Percentiles rank a stretch among this genome's conserved stretches.
phyloP scores from a whole-genome alignment of 2,888 invertebrate genomes.

The Parascotia fuliginaria region DNA sequence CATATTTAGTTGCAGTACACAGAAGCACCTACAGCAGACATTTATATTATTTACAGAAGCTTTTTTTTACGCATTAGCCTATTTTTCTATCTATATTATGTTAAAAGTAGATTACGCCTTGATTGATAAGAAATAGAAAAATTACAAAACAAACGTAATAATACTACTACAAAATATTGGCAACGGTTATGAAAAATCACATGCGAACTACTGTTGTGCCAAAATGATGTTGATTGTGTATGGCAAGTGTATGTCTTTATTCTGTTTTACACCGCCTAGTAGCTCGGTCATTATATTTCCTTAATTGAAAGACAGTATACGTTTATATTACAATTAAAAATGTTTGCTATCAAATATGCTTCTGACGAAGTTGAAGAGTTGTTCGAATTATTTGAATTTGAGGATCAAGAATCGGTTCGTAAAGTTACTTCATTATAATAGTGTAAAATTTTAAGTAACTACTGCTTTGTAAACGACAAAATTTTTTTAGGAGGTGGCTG shows the following conservation, averaged over 20 bases:
- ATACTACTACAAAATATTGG: constrained; percentile 41
- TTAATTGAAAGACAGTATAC: constrained; percentile 13
- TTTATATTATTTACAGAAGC: too few relatives aligned
- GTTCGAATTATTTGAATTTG: constrained; percentile 21
- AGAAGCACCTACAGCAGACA: too few relatives aligned
- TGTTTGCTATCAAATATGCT: constrained; percentile 36
- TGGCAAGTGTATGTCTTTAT: constrained; percentile 54
- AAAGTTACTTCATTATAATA: neutral
- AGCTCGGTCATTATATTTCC: constrained; percentile 52
- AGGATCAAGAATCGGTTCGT: constrained; percentile 25
- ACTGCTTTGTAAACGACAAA: constrained; percentile 15
- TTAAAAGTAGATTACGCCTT: neutral
- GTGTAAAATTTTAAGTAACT: neutral
- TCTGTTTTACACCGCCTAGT: constrained; percentile 41
- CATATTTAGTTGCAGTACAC: too few relatives aligned
- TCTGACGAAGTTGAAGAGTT: constrained; percentile 24
- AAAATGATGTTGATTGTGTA: constrained; percentile 47
- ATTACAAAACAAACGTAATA: constrained; percentile 35
- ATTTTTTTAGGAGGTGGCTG: constrained; percentile 65
- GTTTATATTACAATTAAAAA: constrained; percentile 23
- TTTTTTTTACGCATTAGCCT: too few relatives aligned
- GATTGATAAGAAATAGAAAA: constrained; percentile 15
- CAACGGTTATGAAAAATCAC: constrained; percentile 47
- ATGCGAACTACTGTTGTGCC: constrained; percentile 50
- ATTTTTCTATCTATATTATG: neutral